phyloP scores from a whole-genome alignment of 1,140 invertebrate species.

The Plectrocnemia conspersa region DNA sequence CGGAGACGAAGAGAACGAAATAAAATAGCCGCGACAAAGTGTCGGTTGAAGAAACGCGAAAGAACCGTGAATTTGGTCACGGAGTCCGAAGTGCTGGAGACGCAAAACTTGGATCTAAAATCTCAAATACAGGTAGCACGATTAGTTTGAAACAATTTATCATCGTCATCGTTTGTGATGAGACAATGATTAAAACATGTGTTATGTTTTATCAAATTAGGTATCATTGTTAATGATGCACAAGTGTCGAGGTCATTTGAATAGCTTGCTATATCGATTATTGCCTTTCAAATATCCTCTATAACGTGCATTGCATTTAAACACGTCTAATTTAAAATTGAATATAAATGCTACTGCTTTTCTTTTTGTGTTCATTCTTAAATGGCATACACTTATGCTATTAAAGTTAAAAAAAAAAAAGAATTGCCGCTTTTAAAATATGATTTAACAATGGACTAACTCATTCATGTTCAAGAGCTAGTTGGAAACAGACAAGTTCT shows the following conservation, averaged over 20 bases:
- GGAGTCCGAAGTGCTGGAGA: slow-evolving; percentile 80
- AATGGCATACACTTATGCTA: no score
- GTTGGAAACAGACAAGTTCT: no score
- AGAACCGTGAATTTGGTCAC: slow-evolving; percentile 79
- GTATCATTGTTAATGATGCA: slow-evolving; percentile 25
- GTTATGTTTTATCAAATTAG: slow-evolving; percentile 23
- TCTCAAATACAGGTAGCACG: slow-evolving; percentile 62
- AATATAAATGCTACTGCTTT: no score
- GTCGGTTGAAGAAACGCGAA: slow-evolving; percentile 89
- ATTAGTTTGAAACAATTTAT: neutral
- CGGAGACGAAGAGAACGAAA: slow-evolving; percentile 81
- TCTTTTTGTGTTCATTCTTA: no score
- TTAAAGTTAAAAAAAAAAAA: no score
- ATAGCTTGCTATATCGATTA: slow-evolving; percentile 15
- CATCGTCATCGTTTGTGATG: neutral
- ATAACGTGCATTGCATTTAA: slow-evolving; percentile 12
- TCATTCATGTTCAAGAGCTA: no score
- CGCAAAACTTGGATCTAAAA: slow-evolving; percentile 82
- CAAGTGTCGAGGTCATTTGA: slow-evolving; percentile 20
- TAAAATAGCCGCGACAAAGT: slow-evolving; percentile 94
- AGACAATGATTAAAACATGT: slow-evolving; percentile 18
- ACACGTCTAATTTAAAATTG: neutral
- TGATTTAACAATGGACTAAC: no score
- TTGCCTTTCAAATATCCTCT: slow-evolving; percentile 21
- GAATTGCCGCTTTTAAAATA: no score